phyloP scores from a whole-genome alignment of 2,113 vertebrate species.

The Oryzias woworae region DNA sequence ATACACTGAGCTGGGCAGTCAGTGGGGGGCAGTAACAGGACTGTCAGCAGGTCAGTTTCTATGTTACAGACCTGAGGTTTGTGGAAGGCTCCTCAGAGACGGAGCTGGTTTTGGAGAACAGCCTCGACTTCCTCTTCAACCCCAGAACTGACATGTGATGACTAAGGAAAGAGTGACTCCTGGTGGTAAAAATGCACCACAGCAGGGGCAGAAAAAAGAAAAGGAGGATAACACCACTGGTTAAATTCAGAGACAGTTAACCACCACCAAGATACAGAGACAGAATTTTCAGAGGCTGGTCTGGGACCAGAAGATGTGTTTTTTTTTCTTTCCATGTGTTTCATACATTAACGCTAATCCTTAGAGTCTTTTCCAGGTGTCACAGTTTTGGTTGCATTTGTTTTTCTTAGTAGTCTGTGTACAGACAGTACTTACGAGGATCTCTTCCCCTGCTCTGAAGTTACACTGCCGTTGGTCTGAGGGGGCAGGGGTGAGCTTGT shows the following conservation, averaged over 20 bases:
- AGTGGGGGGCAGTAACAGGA: neutral
- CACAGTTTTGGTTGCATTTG: no score
- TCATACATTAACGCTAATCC: no score
- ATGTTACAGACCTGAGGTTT: conserved; percentile 72
- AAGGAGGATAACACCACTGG: conserved; percentile 21
- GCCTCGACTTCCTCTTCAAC: conserved; percentile 69
- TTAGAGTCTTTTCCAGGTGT: no score
- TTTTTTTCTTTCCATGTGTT: no score
- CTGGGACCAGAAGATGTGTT: neutral
- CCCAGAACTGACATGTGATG: conserved; percentile 78
- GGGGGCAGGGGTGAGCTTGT: conserved; percentile 42
- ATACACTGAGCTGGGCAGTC: neutral
- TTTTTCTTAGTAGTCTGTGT: neutral
- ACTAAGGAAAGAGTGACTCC: conserved; percentile 78
- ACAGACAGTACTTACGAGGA: conserved; percentile 52
- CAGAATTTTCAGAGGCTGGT: conserved; percentile 3
- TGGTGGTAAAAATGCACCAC: conserved; percentile 41
- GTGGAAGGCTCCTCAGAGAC: conserved; percentile 60
- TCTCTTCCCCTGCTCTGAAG: conserved; percentile 16
- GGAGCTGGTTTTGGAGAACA: conserved; percentile 76
- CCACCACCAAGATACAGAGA: conserved; percentile 25
- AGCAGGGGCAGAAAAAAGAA: conserved; percentile 1
- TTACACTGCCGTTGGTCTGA: conserved; percentile 16
- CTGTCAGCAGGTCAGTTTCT: neutral
- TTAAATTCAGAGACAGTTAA: conserved; percentile 40